Evolutionary conservation across 2,797 vertebrate species (phyloP).

Genomic region (Tadarida brasiliensis): DNA sequence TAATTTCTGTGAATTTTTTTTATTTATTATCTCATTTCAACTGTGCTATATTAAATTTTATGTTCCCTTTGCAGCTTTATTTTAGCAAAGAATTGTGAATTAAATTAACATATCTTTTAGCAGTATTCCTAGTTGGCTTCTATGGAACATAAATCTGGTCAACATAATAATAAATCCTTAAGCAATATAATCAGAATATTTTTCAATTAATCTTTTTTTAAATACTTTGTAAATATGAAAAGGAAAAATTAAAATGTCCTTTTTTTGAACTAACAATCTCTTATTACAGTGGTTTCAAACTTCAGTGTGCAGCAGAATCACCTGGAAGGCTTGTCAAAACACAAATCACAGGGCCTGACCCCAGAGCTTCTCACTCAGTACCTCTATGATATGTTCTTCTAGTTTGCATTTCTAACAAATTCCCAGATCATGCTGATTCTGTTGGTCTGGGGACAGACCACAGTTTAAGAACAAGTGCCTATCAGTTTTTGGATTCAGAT

Average conservation of each 20-base stretch:
- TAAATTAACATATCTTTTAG: constrained; percentile 10
- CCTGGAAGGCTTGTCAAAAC: not conserved
- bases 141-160: not conserved
- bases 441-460: not conserved
- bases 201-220: constrained; percentile 27
- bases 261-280: not conserved
- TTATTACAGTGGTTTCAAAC: not conserved
- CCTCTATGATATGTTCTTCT: not conserved
- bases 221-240: constrained; percentile 18
- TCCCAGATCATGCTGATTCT: not conserved
- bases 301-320: not conserved
- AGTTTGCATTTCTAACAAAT: not conserved
- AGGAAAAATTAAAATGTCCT: constrained; percentile 4
- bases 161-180: constrained; percentile 41
- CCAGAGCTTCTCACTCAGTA: not conserved
- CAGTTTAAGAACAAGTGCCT: not conserved
- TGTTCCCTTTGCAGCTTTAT: not conserved
- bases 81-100: constrained; percentile 39
- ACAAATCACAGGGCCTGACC: not conserved
- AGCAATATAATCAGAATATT: not conserved
- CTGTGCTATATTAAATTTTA: not conserved
- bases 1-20: constrained; percentile 47
- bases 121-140: not conserved
- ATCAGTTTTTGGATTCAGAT: not conserved
- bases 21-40: not conserved